A percentile compares a stretch with the other conserved stretches of the same genome.
Evolutionary conservation across 2,113 vertebrate species (phyloP).

Genomic region (Scalopus aquaticus): DNA sequence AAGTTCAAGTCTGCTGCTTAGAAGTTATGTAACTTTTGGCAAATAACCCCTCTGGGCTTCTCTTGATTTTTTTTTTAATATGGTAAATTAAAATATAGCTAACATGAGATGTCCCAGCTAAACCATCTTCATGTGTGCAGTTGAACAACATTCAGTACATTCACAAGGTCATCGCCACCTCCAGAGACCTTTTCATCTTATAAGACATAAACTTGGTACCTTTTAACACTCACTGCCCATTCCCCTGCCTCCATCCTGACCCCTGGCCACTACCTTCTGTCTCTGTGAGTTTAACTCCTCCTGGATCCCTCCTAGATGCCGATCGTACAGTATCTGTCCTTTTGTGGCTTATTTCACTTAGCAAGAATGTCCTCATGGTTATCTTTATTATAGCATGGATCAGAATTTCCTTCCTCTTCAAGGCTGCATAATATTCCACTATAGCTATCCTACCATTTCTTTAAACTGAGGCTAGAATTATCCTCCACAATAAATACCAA

Average conservation of each 20-base stretch:
- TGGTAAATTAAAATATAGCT: not conserved
- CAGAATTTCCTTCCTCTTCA: not conserved
- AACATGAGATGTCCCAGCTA: not conserved
- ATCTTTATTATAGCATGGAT: accelerated
- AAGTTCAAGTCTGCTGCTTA: not conserved
- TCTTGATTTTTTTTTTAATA: not conserved
- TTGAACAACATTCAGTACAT: too few relatives aligned
- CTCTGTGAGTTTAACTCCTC: accelerated
- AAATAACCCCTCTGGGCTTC: too few relatives aligned
- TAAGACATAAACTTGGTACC: not conserved
- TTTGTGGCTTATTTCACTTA: not conserved
- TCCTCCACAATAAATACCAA: too few relatives aligned
- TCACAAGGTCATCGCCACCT: too few relatives aligned
- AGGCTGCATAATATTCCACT: not conserved
- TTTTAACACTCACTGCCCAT: not conserved
- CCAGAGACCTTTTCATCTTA: too few relatives aligned
- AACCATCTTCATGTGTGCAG: too few relatives aligned
- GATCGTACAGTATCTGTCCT: not conserved
- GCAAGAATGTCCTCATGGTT: not conserved
- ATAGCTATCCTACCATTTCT: accelerated
- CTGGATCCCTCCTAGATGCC: accelerated
- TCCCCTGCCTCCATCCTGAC: not conserved
- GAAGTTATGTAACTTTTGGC: not conserved
- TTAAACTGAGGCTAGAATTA: not conserved
- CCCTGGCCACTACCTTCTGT: not conserved